Base-by-base conservation (phyloP, 2,113 vertebrate genomes). In the Lophochroa leadbeateri region DNA sequence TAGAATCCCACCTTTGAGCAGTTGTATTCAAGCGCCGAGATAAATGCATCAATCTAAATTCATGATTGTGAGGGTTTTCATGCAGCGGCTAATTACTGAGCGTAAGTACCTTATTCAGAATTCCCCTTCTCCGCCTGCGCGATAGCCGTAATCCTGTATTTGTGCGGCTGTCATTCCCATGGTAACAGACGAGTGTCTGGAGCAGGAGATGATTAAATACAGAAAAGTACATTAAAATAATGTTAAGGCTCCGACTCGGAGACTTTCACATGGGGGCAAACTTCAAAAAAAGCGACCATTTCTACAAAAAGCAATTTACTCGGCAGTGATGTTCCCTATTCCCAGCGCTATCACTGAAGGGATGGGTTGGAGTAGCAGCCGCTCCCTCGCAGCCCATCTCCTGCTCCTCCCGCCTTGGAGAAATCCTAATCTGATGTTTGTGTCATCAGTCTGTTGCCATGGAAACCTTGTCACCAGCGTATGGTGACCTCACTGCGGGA, bases 181-280 rank as follows among this genome's bases (percentile, higher is more conserved):
- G 98, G 98, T 93, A 98, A 98, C 98, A 97, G 97, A 98, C 97
- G 89, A 69, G 92, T 96, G 97, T 98, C 97, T 97, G 98, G 97
- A 94, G 97, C 96, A 70, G 94, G 78, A 96, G 97, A 98, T 98
- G 96, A 98, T 98, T 98, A 98, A 98, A 97, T 94, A 97, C 97
- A 82, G 96, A 97, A 52, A 74, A 97, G 97, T 92, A 72, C 97
- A 97, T 98, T 98, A 98, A 98, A 98, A 98, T 98, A 97, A 97
- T 60, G 96, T 93, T 93, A 79, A 97, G 97, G 97, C 96, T 98
- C 96, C 91, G 94, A 95, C 97, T 98, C 97, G 43, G 97, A 97
- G 94, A 95, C 97, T 97, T 96, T 95, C 95, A 17, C 96, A 94
- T 6, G 83, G 95, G 97, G 97, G 96, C 97, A 96, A 96, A 96